Base-by-base conservation (phyloP, 2,113 vertebrate genomes). In the Hippocampus abdominalis region DNA sequence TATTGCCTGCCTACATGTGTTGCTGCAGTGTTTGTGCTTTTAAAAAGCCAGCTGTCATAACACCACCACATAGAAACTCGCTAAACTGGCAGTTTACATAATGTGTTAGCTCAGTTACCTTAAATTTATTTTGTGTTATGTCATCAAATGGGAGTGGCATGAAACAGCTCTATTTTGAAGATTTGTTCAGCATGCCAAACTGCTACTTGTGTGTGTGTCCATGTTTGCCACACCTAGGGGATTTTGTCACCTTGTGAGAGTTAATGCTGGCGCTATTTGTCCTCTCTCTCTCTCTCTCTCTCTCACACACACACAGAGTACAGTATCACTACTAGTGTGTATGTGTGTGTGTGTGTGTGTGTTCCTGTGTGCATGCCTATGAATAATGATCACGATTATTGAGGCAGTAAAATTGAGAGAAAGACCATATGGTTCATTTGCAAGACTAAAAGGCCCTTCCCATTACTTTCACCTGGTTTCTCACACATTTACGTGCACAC, bases 341-440 rank as follows among this genome's bases (percentile, higher is more conserved):
- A n/a, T 53, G 32, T 29, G 36, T 66, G 59, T 20, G 42, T 68
- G 62, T 61, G 65, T 40, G 48, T 57, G 75, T 44, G 66, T 79
- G 2, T 44, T 20, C 40, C 16, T 61, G 72, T 71, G 72, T 49
- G 56, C 49, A 64, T 59, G 77, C 48, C 72, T 73, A 86, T 87
- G 87, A 90, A 74, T 84, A 84, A 91, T 90, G 83, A 81, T 27
- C 68, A 75, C 72, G 82, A 87, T 89, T 90, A 90, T 81, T 83
- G 78, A 85, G 68, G 87, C 86, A 74, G 84, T 75, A 74, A 86
- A 88, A 89, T 90, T 90, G 32, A 86, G 70, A 74, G 69, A 49
- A 69, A 89, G 81, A 62, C 32, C 89, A 91, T 89, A 91, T 90
- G 89, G 90, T 78, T 84, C 62, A 70, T 77, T 74, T 72, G 82